Base-by-base conservation (phyloP, 1,140 invertebrate species). In the Tribolium madens region DNA sequence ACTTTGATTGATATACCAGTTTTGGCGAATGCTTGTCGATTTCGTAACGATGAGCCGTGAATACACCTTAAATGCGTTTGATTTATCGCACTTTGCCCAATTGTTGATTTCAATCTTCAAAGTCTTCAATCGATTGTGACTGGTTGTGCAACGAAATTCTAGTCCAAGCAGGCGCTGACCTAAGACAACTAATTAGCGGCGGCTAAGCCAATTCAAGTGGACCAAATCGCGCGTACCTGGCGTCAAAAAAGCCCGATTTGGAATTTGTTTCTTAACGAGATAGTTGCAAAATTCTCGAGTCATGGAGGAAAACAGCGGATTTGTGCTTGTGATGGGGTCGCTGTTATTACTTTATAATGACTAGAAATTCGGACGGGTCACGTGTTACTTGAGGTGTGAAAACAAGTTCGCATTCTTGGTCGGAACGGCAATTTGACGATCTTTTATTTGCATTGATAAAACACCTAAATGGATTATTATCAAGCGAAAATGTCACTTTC, bases 1-100 rank as follows among this genome's bases (percentile, higher is more conserved):
- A 5, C 6, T 57, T 57, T 57, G 57, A 64, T 64, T 64, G 57
- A 64, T 64, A 64, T 64, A 64, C 57, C 21, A 64, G 57, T 64
- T 64, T 64, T 64, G n/a, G 57, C 57, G 26, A 64, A n/a, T 42
- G 36, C 6, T 57, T 9, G 3, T 17, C 7, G 17, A 18, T 57
- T 57, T 57, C 52, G 52, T 4, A 18, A 57, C 18, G 52, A 57
- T 64, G 26, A 12, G 57, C 17, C 7, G 14, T 64, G 57, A 64
- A 64, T 64, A 33, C 57, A 31, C 57, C 12, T 33, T 64, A 64
- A 64, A 64, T 64, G 26, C 57, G 4, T 64, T 13, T 64, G 57
- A 64, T 64, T 64, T 64, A 64, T 64, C n/a, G 26, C 17, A 31
- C 12, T 64, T 64, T 64, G 14, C 57, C 21, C 57, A 33, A 64